Percentiles rank a stretch among this genome's conserved stretches.
These are phyloP conservation scores for Amphipyra berbera DNA, from an alignment of 2,888 invertebrate species.

Conservation along the genomic window DNA sequence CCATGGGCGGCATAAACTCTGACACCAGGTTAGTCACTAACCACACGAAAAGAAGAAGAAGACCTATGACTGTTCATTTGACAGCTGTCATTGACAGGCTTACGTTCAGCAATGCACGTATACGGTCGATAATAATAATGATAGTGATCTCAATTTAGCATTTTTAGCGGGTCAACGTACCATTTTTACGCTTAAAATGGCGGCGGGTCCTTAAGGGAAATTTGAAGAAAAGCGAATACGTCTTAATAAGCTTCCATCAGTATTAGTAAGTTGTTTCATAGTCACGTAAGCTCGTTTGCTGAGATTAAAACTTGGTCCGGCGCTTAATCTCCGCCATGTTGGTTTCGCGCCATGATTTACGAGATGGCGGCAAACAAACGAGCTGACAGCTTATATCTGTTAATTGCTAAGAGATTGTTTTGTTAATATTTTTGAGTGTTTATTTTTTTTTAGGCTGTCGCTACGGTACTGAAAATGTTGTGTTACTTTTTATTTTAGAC, in stretches of 20 bases:
- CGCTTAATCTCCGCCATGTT: conserved; percentile 58
- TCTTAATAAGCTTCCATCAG: conserved; percentile 49
- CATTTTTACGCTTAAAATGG: conserved; percentile 9
- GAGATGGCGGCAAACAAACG: conserved; percentile 54
- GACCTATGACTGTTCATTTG: too few species aligned
- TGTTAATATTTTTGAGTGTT: conserved; percentile 40
- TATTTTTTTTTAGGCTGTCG: conserved; percentile 12
- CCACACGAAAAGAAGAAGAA: too few species aligned
- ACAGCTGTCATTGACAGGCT: too few species aligned
- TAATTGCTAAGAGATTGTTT: conserved; percentile 52
- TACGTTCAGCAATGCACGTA: too few species aligned
- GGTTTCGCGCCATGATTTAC: conserved; percentile 55
- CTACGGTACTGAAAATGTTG: background rate
- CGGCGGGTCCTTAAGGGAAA: conserved; percentile 9
- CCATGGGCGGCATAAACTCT: too few species aligned
- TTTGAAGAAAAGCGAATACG: conserved; percentile 23
- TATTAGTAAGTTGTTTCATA: conserved; percentile 39
- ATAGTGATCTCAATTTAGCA: too few species aligned
- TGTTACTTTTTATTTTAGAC: too few species aligned
- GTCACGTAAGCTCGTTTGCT: conserved; percentile 59
- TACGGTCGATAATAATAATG: too few species aligned
- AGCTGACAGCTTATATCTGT: conserved; percentile 56
- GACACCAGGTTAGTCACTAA: too few species aligned
- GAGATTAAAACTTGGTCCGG: conserved; percentile 64
- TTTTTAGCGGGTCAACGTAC: too few species aligned